Evolutionary conservation across 53 echinoderm and acorn worm species (phyloP).

Genomic region (Mesocentrotus franciscanus): DNA sequence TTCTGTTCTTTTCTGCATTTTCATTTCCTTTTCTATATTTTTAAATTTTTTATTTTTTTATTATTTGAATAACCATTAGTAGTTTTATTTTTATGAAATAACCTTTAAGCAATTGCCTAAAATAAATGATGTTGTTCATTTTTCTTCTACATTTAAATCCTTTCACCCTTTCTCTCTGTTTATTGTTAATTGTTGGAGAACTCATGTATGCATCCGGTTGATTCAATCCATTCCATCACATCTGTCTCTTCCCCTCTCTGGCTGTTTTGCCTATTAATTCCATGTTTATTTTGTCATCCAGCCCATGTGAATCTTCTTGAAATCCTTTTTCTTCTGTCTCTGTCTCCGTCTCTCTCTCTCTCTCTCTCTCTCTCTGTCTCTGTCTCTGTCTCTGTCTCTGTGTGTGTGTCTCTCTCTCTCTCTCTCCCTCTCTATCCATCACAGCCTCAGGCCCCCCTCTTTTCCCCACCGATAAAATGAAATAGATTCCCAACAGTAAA

Average conservation of each 20-base stretch:
- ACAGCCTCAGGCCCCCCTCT: neutral
- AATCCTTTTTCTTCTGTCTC: neutral
- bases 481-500: slow-evolving; percentile 41
- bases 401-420: neutral
- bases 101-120: neutral
- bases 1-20: too few species aligned
- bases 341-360: neutral
- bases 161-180: neutral
- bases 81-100: neutral
- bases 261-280: neutral
- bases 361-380: neutral
- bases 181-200: neutral
- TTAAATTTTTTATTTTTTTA: neutral
- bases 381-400: neutral
- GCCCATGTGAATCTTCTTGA: too few species aligned
- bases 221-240: neutral
- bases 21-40: neutral
- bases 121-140: too few species aligned
- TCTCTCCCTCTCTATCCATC: neutral
- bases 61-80: too few species aligned
- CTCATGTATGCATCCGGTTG: neutral
- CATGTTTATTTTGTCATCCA: neutral
- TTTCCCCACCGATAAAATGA: slow-evolving; percentile 25
- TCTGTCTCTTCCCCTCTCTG: neutral
- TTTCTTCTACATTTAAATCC: neutral